These are phyloP conservation scores for Xenentodon cancila DNA, from an alignment of 2,797 vertebrate genomes.

Conservation along the genomic window DNA sequence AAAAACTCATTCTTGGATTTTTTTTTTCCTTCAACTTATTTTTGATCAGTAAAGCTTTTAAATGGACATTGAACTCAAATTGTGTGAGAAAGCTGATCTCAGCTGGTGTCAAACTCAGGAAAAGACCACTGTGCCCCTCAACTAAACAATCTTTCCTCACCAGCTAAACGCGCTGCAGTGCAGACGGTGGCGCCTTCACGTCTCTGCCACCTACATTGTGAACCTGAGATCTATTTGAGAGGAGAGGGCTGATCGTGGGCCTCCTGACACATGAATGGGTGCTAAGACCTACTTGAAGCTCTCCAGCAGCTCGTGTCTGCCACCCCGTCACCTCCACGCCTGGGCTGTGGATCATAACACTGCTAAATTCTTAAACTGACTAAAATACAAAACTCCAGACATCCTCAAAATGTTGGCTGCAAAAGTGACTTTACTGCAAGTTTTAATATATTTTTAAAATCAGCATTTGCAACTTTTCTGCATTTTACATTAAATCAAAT, in stretches of 20 bases:
- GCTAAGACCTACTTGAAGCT: conserved; percentile 27
- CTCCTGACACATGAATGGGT: conserved; percentile 18
- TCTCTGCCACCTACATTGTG: conserved; percentile 37
- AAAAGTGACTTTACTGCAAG: conserved; percentile 78
- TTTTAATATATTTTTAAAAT: conserved; percentile 81
- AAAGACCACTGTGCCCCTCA: neutral
- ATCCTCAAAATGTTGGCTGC: conserved; percentile 71
- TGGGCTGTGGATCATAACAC: conserved; percentile 26
- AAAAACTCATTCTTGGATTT: conserved; percentile 30
- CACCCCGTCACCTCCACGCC: conserved; percentile 21
- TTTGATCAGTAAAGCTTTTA: conserved; percentile 17
- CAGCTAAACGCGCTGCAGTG: neutral
- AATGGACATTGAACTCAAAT: neutral
- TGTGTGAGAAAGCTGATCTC: conserved; percentile 4
- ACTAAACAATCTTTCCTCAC: conserved; percentile 3
- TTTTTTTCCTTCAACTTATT: conserved; percentile 14
- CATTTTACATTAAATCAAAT: conserved; percentile 79
- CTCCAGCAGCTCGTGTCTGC: conserved; percentile 32
- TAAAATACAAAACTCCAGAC: conserved; percentile 70
- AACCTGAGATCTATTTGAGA: conserved; percentile 57
- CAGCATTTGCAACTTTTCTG: conserved; percentile 74
- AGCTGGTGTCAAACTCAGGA: conserved; percentile 5
- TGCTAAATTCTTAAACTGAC: conserved; percentile 29
- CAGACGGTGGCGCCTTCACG: conserved; percentile 22
- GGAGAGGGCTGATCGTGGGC: conserved; percentile 10